phyloP scores from a whole-genome alignment of 30 jellyfish, hydroid and myxozoan species.

The Haliclystus octoradiatus region DNA sequence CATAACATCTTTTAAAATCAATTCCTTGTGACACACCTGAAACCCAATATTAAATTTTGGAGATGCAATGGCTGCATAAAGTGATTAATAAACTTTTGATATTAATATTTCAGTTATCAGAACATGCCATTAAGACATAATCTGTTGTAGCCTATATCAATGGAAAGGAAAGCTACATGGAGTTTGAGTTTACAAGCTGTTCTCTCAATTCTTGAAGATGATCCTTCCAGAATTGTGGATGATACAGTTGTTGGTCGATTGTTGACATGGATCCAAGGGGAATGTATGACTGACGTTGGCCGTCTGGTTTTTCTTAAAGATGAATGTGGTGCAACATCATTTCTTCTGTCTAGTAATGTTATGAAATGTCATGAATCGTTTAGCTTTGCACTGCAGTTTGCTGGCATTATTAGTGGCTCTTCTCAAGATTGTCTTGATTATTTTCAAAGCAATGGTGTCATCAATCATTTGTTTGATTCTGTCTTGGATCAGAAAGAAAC shows the following conservation, averaged over 20 bases:
- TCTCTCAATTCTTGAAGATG: not conserved
- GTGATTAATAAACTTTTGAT: too few relatives aligned
- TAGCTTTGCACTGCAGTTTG: not conserved
- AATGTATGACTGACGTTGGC: not conserved
- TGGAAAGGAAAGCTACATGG: too few relatives aligned
- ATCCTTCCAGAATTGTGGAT: not conserved
- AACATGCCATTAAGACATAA: too few relatives aligned
- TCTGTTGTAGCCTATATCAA: too few relatives aligned
- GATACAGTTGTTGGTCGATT: not conserved
- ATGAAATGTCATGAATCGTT: not conserved
- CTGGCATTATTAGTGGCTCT: not conserved
- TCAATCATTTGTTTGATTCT: not conserved
- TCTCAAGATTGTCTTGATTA: too few relatives aligned
- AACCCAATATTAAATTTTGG: too few relatives aligned
- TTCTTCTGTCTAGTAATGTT: not conserved
- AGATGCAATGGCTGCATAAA: too few relatives aligned
- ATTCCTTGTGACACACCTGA: too few relatives aligned
- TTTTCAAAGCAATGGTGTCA: not conserved
- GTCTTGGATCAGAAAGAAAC: not conserved
- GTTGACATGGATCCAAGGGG: not conserved
- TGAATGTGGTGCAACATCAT: not conserved
- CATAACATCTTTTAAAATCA: too few relatives aligned
- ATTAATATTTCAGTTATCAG: too few relatives aligned
- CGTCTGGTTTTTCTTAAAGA: not conserved
- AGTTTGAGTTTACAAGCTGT: too few relatives aligned